Evolutionary conservation across 2,888 invertebrate genomes (phyloP).

Genomic region (Hydraecia micacea): DNA sequence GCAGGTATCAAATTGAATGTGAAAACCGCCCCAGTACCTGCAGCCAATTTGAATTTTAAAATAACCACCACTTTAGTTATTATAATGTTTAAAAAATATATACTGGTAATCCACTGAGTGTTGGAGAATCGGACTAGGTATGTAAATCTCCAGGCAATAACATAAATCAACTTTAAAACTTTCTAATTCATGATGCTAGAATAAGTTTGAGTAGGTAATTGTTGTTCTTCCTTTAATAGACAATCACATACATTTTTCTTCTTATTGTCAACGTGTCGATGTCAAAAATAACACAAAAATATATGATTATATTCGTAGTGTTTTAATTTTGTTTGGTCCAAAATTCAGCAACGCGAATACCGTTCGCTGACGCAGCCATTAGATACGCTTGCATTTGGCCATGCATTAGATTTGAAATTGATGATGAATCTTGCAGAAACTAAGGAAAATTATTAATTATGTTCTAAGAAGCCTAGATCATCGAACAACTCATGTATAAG

Average conservation of each 20-base stretch:
- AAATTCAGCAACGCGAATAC: neutral
- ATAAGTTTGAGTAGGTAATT: neutral
- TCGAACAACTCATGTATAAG: neutral
- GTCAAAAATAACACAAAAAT: too few species aligned
- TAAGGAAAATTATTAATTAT: neutral
- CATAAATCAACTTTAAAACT: neutral
- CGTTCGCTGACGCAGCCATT: neutral
- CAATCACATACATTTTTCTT: too few species aligned
- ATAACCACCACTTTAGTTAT: slow-evolving; percentile 39
- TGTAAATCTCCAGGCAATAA: neutral
- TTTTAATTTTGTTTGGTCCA: too few species aligned
- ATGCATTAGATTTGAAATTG: neutral
- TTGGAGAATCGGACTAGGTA: neutral
- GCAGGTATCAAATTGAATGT: slow-evolving; percentile 72
- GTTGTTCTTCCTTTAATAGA: too few species aligned
- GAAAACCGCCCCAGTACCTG: slow-evolving; percentile 66
- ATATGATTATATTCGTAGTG: too few species aligned
- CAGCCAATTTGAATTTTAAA: slow-evolving; percentile 70
- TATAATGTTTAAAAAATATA: slow-evolving; percentile 28
- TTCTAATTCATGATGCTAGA: neutral
- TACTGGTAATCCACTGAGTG: neutral
- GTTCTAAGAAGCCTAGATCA: neutral
- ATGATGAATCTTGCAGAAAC: neutral
- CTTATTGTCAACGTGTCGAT: too few species aligned
- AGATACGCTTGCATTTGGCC: neutral